Conservation (phyloP, 2,888 invertebrate species). For the Augochlorella aurata region DNA sequence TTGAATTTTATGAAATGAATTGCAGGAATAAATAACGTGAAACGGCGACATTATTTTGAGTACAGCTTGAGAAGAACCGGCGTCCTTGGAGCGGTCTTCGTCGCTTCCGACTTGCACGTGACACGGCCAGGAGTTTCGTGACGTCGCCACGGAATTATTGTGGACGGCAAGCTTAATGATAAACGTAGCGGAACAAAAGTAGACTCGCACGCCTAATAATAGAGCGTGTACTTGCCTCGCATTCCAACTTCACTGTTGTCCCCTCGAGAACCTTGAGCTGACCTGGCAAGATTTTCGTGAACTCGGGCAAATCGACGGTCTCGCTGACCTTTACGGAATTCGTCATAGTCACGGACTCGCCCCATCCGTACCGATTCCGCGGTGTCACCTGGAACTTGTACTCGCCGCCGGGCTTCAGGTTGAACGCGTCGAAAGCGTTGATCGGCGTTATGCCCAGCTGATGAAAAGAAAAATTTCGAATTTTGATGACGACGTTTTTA, state of each 20-base stretch:
- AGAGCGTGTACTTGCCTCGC: constrained; percentile 84
- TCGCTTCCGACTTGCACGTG: too few relatives aligned
- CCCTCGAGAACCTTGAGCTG: constrained; percentile 90
- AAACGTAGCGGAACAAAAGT: constrained; percentile 32
- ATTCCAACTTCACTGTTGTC: constrained; percentile 86
- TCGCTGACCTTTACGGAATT: constrained; percentile 86
- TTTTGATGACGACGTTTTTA: background rate
- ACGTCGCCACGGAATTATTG: background rate
- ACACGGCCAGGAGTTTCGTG: background rate
- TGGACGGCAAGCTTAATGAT: constrained; percentile 14
- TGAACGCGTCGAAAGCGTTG: constrained; percentile 92
- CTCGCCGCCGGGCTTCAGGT: constrained; percentile 89
- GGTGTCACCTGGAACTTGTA: constrained; percentile 95
- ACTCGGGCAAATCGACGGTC: constrained; percentile 89
- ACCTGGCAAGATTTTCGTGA: constrained; percentile 89
- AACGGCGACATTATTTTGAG: too few relatives aligned
- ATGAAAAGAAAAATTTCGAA: background rate
- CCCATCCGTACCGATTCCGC: constrained; percentile 95
- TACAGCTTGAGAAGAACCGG: too few relatives aligned
- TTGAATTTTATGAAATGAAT: too few relatives aligned
- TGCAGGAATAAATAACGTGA: too few relatives aligned
- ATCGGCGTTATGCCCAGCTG: constrained; percentile 90
- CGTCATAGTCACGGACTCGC: constrained; percentile 88
- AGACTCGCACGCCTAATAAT: constrained; percentile 34
- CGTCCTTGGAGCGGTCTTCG: too few relatives aligned